Percentiles rank a stretch among this genome's conserved stretches.
phyloP scores from a whole-genome alignment of 2,113 vertebrate genomes.

The Microtus richardsoni region DNA sequence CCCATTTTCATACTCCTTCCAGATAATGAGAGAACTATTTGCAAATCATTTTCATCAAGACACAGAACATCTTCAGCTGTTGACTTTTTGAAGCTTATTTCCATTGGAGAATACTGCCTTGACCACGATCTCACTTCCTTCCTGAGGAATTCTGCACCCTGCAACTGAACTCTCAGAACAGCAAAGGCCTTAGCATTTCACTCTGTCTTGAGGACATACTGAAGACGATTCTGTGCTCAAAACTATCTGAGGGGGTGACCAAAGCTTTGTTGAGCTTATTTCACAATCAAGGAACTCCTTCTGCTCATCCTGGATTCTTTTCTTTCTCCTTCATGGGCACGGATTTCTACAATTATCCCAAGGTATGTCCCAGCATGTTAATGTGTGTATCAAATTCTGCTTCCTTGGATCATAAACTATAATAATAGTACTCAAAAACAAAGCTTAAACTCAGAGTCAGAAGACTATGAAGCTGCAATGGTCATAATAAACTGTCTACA shows the following conservation, averaged over 20 bases:
- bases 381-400: not conserved
- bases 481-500: not conserved
- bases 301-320: not conserved
- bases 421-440: not conserved
- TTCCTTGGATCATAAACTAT: constrained; percentile 1
- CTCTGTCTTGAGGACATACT: not conserved
- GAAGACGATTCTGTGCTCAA: not conserved
- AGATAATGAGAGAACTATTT: not conserved
- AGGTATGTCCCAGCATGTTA: not conserved
- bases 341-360: not conserved
- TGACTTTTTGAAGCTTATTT: not conserved
- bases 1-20: not conserved
- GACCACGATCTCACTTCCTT: not conserved
- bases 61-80: not conserved
- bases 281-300: not conserved
- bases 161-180: not conserved
- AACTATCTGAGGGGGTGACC: not conserved
- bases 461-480: not conserved
- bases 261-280: not conserved
- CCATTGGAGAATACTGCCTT: not conserved
- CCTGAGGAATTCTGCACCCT: not conserved
- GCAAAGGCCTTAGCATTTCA: not conserved
- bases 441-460: not conserved
- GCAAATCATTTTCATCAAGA: not conserved
- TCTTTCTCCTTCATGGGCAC: not conserved